A percentile compares a stretch with the other conserved stretches of the same genome.
Evolutionary conservation across 2,888 invertebrate genomes (phyloP).

Genomic region (Eristalis intricaria): DNA sequence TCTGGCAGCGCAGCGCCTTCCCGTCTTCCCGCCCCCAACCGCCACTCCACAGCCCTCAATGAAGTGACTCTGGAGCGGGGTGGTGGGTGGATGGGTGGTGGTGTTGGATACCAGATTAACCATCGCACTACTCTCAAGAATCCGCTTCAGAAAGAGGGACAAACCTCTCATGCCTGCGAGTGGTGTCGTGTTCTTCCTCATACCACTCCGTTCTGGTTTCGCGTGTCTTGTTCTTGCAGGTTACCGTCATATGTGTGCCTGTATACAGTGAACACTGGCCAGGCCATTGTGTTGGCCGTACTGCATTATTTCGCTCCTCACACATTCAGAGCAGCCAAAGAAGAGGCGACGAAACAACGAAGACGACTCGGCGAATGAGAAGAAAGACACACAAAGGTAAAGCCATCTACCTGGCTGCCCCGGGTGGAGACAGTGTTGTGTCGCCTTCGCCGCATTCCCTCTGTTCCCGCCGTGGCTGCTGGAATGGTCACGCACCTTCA

Average conservation of each 20-base stretch:
- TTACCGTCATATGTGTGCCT: slow-evolving; percentile 6
- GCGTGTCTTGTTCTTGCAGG: slow-evolving; percentile 26
- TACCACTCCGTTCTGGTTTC: slow-evolving; percentile 52
- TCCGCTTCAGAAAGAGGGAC: slow-evolving; percentile 61
- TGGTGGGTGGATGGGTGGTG: no score
- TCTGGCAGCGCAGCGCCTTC: not conserved
- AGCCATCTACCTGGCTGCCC: not conserved
- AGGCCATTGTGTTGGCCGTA: slow-evolving; percentile 29
- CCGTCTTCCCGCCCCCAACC: not conserved
- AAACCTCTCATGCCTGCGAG: slow-evolving; percentile 39
- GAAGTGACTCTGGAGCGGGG: not conserved
- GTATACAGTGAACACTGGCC: not conserved
- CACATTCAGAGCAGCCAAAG: slow-evolving; percentile 35
- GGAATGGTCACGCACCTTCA: slow-evolving; percentile 57
- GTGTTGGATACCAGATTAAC: slow-evolving; percentile 25
- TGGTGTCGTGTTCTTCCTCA: slow-evolving; percentile 47
- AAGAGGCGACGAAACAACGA: slow-evolving; percentile 31
- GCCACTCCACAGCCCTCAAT: not conserved
- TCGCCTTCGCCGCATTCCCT: slow-evolving; percentile 25
- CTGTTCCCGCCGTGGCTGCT: slow-evolving; percentile 11
- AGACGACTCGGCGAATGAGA: slow-evolving; percentile 17
- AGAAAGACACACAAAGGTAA: slow-evolving; percentile 41
- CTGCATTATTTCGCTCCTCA: slow-evolving; percentile 50
- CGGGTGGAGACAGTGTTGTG: not conserved
- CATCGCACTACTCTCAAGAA: slow-evolving; percentile 47